These are phyloP conservation scores for Herpailurus yagouaroundi DNA, from an alignment of 2,113 vertebrate species.

Conservation along the genomic window DNA sequence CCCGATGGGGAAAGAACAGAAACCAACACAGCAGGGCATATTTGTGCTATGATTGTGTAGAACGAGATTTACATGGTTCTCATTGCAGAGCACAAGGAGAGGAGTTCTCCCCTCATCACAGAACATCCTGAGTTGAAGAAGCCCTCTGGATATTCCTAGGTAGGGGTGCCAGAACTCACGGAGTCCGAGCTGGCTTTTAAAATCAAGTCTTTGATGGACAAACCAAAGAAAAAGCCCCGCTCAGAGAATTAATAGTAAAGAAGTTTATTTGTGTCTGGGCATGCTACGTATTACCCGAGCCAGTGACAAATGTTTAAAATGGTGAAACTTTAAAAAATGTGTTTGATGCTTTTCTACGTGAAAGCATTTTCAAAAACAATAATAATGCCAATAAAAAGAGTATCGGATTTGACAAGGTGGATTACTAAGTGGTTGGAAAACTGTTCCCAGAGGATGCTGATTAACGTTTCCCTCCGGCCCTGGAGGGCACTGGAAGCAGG, in stretches of 20 bases:
- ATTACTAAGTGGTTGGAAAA: background rate
- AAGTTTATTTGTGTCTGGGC: conserved; percentile 66
- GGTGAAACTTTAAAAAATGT: conserved; percentile 61
- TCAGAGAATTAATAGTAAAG: conserved; percentile 44
- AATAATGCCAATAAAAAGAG: conserved; percentile 52
- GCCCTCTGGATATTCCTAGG: background rate
- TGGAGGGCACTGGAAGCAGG: background rate
- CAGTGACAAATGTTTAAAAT: conserved; percentile 69
- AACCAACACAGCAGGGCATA: accelerated
- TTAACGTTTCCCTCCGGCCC: background rate
- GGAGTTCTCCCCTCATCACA: background rate
- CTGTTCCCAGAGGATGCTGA: background rate
- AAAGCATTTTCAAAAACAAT: conserved; percentile 65
- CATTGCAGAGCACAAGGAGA: background rate
- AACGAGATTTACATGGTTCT: background rate
- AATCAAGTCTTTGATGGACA: conserved; percentile 22
- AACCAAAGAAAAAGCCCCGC: conserved; percentile 39
- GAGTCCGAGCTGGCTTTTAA: conserved; percentile 44
- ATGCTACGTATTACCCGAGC: conserved; percentile 21
- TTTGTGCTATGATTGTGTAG: background rate
- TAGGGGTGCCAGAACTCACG: background rate
- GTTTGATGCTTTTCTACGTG: conserved; percentile 53
- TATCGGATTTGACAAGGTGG: conserved; percentile 63
- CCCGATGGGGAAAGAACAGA: background rate
- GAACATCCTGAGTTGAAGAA: background rate